Conservation (phyloP, 2,797 vertebrate genomes). For the Enteromius mattozi region DNA sequence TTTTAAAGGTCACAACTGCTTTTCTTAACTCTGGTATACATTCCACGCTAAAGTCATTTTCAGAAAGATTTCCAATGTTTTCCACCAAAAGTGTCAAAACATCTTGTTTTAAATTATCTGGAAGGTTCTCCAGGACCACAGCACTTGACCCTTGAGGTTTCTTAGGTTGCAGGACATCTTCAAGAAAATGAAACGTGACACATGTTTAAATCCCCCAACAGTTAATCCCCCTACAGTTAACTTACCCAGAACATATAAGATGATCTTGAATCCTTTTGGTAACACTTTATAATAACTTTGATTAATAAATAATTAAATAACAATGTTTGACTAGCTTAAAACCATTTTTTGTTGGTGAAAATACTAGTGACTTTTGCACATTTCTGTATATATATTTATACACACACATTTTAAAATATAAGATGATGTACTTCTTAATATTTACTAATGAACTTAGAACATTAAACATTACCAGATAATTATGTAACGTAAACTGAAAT, state of each 20-base stretch:
- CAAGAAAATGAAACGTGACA: neutral
- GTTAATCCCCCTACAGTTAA: neutral
- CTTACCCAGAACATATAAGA: neutral
- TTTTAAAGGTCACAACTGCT: conserved; percentile 70
- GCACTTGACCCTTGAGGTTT: conserved; percentile 7
- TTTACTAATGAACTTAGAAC: too few relatives aligned
- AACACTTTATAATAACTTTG: too few relatives aligned
- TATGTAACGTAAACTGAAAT: too few relatives aligned
- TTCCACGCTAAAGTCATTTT: conserved; percentile 67
- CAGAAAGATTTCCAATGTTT: conserved; percentile 55
- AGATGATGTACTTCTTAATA: too few relatives aligned
- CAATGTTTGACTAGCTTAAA: too few relatives aligned
- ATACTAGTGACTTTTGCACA: too few relatives aligned
- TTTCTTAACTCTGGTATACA: conserved; percentile 64
- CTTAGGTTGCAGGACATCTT: neutral
- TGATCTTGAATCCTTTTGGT: neutral
- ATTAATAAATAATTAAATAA: too few relatives aligned
- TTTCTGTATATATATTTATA: too few relatives aligned
- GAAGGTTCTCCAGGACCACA: conserved; percentile 68
- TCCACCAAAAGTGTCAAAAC: conserved; percentile 72
- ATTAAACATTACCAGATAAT: too few relatives aligned
- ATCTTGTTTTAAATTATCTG: conserved; percentile 48
- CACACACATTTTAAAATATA: too few relatives aligned
- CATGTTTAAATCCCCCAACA: neutral
- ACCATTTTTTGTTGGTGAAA: too few relatives aligned